Conservation (phyloP, 2,797 vertebrate species). For the Rhyacichthys aspro region DNA sequence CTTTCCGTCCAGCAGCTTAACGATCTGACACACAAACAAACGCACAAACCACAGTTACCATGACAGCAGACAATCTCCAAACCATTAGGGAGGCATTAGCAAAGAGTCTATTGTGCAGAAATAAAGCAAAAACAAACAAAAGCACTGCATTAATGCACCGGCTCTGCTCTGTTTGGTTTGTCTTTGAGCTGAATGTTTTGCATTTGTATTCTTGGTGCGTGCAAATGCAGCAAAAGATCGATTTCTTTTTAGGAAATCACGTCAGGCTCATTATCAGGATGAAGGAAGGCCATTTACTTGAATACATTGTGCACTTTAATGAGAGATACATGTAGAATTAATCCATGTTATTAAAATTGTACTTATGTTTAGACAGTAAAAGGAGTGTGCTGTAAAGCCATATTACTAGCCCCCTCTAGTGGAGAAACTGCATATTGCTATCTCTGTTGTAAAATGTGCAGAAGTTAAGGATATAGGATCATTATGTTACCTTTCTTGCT, state of each 20-base stretch:
- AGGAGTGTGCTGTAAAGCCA: not conserved
- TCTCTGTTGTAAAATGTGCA: too few species aligned
- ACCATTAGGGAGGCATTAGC: slow-evolving; percentile 47
- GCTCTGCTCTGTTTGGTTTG: not conserved
- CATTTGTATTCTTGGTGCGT: too few species aligned
- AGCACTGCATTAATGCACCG: not conserved
- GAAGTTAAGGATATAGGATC: too few species aligned
- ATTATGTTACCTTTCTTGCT: slow-evolving; percentile 85
- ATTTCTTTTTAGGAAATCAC: too few species aligned
- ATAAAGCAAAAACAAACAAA: slow-evolving; percentile 16
- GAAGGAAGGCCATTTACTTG: too few species aligned
- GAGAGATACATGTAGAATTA: too few species aligned
- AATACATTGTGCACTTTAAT: too few species aligned
- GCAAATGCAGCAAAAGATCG: not conserved
- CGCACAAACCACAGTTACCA: slow-evolving; percentile 31
- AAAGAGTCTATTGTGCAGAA: slow-evolving; percentile 7
- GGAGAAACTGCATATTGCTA: slow-evolving; percentile 28
- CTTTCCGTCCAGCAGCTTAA: slow-evolving; percentile 94
- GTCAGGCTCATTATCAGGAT: too few species aligned
- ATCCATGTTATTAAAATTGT: too few species aligned
- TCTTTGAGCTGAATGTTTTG: not conserved
- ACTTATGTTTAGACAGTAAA: too few species aligned
- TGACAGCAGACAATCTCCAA: slow-evolving; percentile 34
- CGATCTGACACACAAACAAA: slow-evolving; percentile 79
- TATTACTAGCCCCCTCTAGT: slow-evolving; percentile 51